A percentile compares a stretch with the other conserved stretches of the same genome.
Conservation (phyloP, 2,113 vertebrate species). For the Microtus montanus region DNA sequence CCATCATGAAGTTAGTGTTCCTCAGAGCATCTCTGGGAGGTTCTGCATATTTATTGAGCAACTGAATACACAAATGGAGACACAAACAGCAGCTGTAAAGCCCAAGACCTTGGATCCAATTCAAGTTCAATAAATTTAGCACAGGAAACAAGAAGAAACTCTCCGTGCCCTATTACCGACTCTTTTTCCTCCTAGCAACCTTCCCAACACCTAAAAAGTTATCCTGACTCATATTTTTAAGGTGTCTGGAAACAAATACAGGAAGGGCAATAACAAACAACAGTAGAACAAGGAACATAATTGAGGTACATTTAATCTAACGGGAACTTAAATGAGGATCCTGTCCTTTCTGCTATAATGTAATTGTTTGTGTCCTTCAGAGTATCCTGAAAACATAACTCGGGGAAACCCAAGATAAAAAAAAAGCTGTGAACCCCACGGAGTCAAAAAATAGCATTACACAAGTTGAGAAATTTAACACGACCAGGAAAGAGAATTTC, state of each 20-base stretch:
- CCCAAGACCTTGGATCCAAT: neutral
- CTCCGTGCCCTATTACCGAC: neutral
- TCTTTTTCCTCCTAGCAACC: constrained; percentile 48
- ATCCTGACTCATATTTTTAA: constrained; percentile 69
- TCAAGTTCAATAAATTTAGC: neutral
- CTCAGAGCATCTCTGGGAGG: neutral
- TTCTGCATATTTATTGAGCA: neutral
- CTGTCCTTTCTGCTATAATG: constrained; percentile 53
- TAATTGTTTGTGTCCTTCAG: constrained; percentile 75
- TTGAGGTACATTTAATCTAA: constrained; percentile 38
- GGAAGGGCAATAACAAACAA: constrained; percentile 73
- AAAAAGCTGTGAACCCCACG: constrained; percentile 30
- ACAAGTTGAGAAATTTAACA: neutral
- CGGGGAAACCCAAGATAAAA: constrained; percentile 56
- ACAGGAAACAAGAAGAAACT: constrained; percentile 38
- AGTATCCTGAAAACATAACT: constrained; percentile 73
- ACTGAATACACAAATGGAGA: neutral
- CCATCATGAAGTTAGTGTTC: neutral
- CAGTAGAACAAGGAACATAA: constrained; percentile 60
- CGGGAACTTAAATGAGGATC: constrained; percentile 67
- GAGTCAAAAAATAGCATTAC: neutral
- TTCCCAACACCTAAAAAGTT: constrained; percentile 62
- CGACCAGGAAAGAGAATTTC: neutral
- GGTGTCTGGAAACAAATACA: constrained; percentile 77
- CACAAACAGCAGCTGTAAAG: neutral